Evolutionary conservation across 2,113 vertebrate genomes (phyloP), one percentile per base, ranked within the genome.

Genomic region (Ailurus styani): DNA sequence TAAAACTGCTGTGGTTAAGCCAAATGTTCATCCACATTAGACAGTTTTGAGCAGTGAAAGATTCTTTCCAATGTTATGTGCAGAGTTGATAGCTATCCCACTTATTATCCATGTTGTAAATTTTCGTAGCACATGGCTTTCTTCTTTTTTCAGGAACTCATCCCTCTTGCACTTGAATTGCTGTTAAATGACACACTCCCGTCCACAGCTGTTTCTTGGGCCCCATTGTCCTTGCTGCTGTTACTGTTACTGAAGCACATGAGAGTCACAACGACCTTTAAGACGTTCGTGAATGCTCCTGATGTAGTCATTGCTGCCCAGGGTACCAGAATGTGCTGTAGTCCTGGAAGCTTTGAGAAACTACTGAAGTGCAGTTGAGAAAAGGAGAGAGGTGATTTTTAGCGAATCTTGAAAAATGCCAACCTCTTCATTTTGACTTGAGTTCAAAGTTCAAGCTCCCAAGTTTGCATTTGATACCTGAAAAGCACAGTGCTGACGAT

Each of bases 241-340:
- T 96, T 98, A 96, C 97, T 97, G 17, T 45, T 92, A 70, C 5
- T 34, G 52, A 98, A 97, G 97, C 90, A 91, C 86, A 87, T 93
- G 73, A 31, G 10, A 97, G 95, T 96, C 85, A 96, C 95, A 84
- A 73, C 85, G 75, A 7, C 62, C 64, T 85, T 96, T 94, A 95
- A 97, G 7, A 34, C 95, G 87, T 90, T 98, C 95, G 93, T 97
- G 98, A 97, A 88, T 0, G 0, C 90, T 97, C 84, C 91, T 79
- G 5, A 94, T 96, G 81, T 54, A 91, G 45, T 96, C 68, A 52
- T 91, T 91, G 27, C 90, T 98, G 78, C 82, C 98, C 42, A 86
- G 75, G 97, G 75, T 96, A 83, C 98, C 95, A 96, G 88, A 98
- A 94, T 97, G 73, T 55, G 96, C 97, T 97, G 9, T 90, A 83